phyloP scores from a whole-genome alignment of 1,140 invertebrate genomes.

The Drosophila sechellia region DNA sequence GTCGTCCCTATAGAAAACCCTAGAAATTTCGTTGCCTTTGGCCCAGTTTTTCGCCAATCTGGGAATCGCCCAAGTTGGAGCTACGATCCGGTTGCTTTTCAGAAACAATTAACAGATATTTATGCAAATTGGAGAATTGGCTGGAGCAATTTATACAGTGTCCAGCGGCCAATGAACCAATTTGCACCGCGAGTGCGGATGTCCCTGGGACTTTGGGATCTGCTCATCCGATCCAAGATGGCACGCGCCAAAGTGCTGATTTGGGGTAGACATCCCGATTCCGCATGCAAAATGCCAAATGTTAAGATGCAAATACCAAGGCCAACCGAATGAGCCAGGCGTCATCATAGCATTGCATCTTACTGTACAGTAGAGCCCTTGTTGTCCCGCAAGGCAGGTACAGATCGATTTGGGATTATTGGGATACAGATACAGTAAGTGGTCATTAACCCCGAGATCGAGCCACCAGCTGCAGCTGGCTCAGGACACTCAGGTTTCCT shows the following conservation, averaged over 20 bases:
- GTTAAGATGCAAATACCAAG: slow-evolving; percentile 52
- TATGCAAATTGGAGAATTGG: slow-evolving; percentile 42
- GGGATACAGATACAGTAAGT: not conserved
- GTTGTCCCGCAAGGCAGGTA: slow-evolving; percentile 9
- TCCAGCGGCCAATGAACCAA: slow-evolving; percentile 56
- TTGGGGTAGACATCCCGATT: not conserved
- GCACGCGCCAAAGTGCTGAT: too few relatives aligned
- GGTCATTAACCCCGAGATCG: slow-evolving; percentile 28
- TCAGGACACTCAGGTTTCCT: slow-evolving; percentile 37
- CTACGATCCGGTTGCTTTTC: slow-evolving; percentile 17
- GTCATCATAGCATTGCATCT: not conserved
- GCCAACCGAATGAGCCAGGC: slow-evolving; percentile 5
- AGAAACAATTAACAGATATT: slow-evolving; percentile 27
- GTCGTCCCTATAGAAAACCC: slow-evolving; percentile 19
- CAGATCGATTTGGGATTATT: not conserved
- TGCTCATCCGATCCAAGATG: too few relatives aligned
- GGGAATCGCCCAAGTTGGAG: not conserved
- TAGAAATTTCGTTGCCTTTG: slow-evolving; percentile 44
- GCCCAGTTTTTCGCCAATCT: slow-evolving; percentile 8
- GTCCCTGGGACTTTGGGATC: slow-evolving; percentile 1
- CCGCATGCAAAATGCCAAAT: slow-evolving; percentile 56
- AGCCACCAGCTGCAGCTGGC: slow-evolving; percentile 12
- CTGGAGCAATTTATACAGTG: slow-evolving; percentile 11
- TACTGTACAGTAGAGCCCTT: slow-evolving; percentile 29
- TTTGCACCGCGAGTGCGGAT: slow-evolving; percentile 32